phyloP scores from a whole-genome alignment of 2,888 invertebrate genomes.

The Dinocampus coccinellae region DNA sequence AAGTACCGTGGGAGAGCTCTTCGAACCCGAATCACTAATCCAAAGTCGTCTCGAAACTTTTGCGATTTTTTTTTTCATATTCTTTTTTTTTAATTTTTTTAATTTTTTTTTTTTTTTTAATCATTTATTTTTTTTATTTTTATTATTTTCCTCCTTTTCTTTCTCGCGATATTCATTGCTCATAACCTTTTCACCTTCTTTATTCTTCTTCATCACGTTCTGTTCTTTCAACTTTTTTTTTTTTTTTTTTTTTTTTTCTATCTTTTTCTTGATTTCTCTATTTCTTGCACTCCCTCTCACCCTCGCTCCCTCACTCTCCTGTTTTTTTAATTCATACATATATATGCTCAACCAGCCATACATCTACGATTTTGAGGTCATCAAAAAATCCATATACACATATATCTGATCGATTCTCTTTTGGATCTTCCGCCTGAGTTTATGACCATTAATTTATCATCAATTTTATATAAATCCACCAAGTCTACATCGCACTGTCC shows the following conservation, averaged over 20 bases:
- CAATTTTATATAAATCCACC: conserved; percentile 26
- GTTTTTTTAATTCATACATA: conserved; percentile 10
- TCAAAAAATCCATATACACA: conserved; percentile 33
- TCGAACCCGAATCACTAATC: conserved; percentile 52
- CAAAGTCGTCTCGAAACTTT: conserved; percentile 41
- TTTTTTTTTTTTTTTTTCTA: conserved; percentile 18
- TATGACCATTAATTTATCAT: conserved; percentile 39
- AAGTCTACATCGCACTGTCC: conserved; percentile 36
- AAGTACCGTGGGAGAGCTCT: conserved; percentile 58
- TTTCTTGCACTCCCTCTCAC: too few species aligned
- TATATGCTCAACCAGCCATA: neutral
- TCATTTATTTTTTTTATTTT: too few species aligned
- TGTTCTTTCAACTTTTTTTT: neutral
- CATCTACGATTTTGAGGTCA: conserved; percentile 32
- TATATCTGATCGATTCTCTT: conserved; percentile 30
- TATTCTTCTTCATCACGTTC: neutral
- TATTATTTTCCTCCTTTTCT: neutral
- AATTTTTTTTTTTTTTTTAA: neutral
- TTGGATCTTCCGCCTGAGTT: conserved; percentile 31
- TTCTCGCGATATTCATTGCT: neutral
- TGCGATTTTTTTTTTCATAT: conserved; percentile 33
- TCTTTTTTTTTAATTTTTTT: conserved; percentile 21
- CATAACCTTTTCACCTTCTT: conserved; percentile 17
- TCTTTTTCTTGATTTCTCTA: too few species aligned
- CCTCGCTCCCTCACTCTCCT: too few species aligned